These are phyloP conservation scores for Herminia tarsipennalis DNA, from an alignment of 2,888 invertebrate genomes.

Conservation along the genomic window DNA sequence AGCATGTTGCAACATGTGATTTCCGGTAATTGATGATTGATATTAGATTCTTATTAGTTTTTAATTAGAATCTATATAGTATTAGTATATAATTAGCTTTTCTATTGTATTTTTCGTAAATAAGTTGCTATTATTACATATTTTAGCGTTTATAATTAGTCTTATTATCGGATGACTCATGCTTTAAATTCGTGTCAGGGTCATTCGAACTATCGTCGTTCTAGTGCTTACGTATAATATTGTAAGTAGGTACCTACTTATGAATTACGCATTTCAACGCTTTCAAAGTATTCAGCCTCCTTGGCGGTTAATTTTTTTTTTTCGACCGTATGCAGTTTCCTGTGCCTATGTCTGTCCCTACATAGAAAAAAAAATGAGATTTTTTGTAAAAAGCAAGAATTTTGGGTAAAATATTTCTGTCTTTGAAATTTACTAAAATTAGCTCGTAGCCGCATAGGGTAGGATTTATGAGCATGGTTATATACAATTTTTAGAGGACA, in stretches of 20 bases:
- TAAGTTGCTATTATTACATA: constrained; percentile 8
- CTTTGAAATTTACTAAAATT: no score
- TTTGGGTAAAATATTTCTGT: no score
- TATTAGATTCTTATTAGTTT: constrained; percentile 32
- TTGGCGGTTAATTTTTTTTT: constrained; percentile 10
- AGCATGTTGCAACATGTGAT: constrained; percentile 61
- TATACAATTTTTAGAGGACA: no score
- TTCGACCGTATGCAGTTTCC: constrained; percentile 5
- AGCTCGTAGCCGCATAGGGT: no score
- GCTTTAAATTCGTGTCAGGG: constrained; percentile 61
- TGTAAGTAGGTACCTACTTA: constrained; percentile 35
- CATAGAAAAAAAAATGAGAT: neutral
- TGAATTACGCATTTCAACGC: constrained; percentile 43
- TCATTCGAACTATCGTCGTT: constrained; percentile 45
- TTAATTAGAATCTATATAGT: constrained; percentile 12
- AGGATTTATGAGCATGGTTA: no score
- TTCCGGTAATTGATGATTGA: constrained; percentile 58
- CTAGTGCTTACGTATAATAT: constrained; percentile 53
- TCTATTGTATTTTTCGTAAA: constrained; percentile 11
- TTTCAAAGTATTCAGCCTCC: constrained; percentile 36
- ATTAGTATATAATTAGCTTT: constrained; percentile 1
- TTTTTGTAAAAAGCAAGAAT: neutral
- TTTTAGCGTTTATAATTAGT: constrained; percentile 12
- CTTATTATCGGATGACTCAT: constrained; percentile 40
- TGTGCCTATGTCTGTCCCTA: constrained; percentile 8